Conservation (phyloP, 2,113 vertebrate species). For the Isichthys henryi region DNA sequence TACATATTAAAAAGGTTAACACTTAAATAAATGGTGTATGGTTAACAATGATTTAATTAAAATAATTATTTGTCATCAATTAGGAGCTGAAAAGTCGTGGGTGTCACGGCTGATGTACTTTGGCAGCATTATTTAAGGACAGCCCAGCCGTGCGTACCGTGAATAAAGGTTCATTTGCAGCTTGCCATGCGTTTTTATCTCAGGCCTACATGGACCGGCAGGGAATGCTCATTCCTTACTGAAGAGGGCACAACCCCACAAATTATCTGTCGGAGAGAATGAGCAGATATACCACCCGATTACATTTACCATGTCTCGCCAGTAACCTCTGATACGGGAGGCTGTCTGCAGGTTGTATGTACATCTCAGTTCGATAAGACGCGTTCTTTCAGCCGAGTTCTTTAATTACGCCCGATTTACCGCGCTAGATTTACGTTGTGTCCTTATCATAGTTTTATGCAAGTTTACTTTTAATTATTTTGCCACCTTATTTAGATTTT, state of each 20-base stretch:
- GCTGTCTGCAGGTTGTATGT: not conserved
- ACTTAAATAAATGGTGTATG: not conserved
- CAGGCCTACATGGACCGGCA: not conserved
- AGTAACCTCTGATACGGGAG: not conserved
- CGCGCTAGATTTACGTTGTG: not conserved
- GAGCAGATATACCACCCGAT: not conserved
- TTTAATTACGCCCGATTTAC: not conserved
- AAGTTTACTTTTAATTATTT: not conserved
- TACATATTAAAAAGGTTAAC: not conserved
- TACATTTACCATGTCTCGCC: not conserved
- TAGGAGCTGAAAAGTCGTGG: not conserved
- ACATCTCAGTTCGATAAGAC: not conserved
- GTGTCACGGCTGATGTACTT: not conserved
- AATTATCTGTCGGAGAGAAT: not conserved
- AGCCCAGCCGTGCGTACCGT: not conserved
- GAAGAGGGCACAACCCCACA: slow-evolving; percentile 6
- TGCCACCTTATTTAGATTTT: not conserved
- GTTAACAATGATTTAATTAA: not conserved
- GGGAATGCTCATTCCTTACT: not conserved
- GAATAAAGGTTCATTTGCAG: not conserved
- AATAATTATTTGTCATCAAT: not conserved
- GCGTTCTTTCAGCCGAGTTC: not conserved
- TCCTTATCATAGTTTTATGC: not conserved
- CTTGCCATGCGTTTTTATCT: not conserved
- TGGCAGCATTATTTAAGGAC: not conserved